Evolutionary conservation across 2,113 vertebrate species (phyloP).

Genomic region (Melanostigma gelatinosum): DNA sequence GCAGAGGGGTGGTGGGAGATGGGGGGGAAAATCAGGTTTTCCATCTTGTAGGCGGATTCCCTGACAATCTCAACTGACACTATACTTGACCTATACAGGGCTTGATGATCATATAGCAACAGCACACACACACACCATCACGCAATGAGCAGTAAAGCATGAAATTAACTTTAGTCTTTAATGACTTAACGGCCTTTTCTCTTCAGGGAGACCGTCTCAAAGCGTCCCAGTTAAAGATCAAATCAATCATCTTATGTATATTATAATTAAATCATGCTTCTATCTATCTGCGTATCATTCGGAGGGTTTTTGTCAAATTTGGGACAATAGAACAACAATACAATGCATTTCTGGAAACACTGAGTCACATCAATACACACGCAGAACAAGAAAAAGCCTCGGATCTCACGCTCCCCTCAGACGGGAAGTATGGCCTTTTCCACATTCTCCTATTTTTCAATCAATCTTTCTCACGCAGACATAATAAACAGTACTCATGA

Average conservation of each 20-base stretch:
- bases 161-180: too few species aligned
- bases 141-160: too few species aligned
- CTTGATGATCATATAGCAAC: background rate
- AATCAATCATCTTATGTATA: too few species aligned
- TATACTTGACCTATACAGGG: conserved; percentile 24
- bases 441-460: conserved; percentile 27
- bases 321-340: background rate
- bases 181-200: too few species aligned
- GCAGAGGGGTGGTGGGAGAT: background rate
- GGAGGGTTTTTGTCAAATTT: background rate
- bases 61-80: conserved; percentile 25
- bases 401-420: background rate
- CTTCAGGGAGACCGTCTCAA: too few species aligned
- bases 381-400: background rate
- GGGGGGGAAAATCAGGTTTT: conserved; percentile 31
- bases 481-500: conserved; percentile 12
- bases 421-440: conserved; percentile 29
- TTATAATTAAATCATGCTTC: too few species aligned
- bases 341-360: too few species aligned
- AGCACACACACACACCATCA: background rate
- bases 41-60: conserved; percentile 35
- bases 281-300: too few species aligned
- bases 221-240: too few species aligned
- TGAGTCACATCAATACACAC: too few species aligned
- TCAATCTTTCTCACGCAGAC: background rate